Conservation (phyloP, 2,888 invertebrate genomes). For the Agapetus fuscipes region DNA sequence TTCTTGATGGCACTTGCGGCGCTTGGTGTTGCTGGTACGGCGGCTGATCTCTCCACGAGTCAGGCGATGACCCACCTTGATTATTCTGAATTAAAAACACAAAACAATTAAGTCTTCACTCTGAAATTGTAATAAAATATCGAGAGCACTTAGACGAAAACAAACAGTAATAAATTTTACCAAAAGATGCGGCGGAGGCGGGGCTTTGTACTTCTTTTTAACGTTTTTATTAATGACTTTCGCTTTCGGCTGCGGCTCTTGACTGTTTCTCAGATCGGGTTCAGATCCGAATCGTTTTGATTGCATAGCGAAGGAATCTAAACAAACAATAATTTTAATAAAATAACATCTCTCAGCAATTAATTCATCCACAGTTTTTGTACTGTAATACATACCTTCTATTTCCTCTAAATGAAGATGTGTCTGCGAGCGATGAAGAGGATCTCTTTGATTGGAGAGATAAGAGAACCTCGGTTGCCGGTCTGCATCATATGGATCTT, state of each 20-base stretch:
- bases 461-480: slow-evolving; percentile 18
- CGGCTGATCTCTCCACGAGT: slow-evolving; percentile 46
- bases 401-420: slow-evolving; percentile 36
- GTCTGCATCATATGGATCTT: slow-evolving; percentile 16
- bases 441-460: slow-evolving; percentile 28
- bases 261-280: slow-evolving; percentile 53
- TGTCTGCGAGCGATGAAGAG: slow-evolving; percentile 41
- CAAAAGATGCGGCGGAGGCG: slow-evolving; percentile 49
- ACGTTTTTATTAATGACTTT: slow-evolving; percentile 41
- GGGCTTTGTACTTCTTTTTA: slow-evolving; percentile 71
- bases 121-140: slow-evolving; percentile 20
- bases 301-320: slow-evolving; percentile 28
- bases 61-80: slow-evolving; percentile 48
- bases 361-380: not conserved
- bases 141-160: too few species aligned
- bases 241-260: slow-evolving; percentile 30
- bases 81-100: slow-evolving; percentile 25
- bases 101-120: slow-evolving; percentile 4
- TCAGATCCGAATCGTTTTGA: slow-evolving; percentile 62
- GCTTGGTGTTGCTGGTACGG: slow-evolving; percentile 34
- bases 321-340: slow-evolving; percentile 1
- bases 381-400: not conserved
- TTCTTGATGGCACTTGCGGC: slow-evolving; percentile 35
- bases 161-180: too few species aligned
- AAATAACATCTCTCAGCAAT: not conserved